phyloP scores from a whole-genome alignment of 2,888 invertebrate genomes.

The Sinopyrophorus schimmeli region DNA sequence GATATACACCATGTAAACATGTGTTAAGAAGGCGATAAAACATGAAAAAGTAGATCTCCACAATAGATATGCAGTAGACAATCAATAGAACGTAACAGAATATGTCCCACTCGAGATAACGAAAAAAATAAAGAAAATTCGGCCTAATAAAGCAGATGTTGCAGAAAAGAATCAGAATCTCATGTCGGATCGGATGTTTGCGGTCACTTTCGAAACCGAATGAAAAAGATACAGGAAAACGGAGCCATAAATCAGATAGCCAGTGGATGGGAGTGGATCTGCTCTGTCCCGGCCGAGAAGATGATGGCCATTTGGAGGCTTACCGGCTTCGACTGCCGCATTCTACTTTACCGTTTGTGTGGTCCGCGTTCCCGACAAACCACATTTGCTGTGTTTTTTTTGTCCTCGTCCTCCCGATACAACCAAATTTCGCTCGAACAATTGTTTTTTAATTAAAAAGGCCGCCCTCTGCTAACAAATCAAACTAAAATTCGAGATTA shows the following conservation, averaged over 20 bases:
- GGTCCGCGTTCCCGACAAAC: conserved; percentile 22
- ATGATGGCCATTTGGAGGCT: conserved; percentile 52
- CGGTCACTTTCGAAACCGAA: conserved; percentile 24
- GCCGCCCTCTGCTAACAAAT: too few relatives aligned
- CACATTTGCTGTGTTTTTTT: too few relatives aligned
- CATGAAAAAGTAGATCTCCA: conserved; percentile 21
- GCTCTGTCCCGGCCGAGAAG: conserved; percentile 44
- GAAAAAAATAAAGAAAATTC: neutral
- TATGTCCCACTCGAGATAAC: neutral
- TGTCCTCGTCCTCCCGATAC: too few relatives aligned
- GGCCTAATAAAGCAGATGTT: conserved; percentile 1
- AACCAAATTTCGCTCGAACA: too few relatives aligned
- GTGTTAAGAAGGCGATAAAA: conserved; percentile 25
- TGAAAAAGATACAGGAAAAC: conserved; percentile 33
- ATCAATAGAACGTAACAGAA: conserved; percentile 1
- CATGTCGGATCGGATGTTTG: conserved; percentile 13
- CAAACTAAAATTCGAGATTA: too few relatives aligned
- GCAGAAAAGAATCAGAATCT: conserved; percentile 9
- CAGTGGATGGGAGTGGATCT: conserved; percentile 46
- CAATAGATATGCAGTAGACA: neutral
- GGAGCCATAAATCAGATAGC: conserved; percentile 47
- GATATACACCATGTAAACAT: conserved; percentile 30
- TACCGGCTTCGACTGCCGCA: conserved; percentile 37
- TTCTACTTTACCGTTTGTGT: conserved; percentile 22
- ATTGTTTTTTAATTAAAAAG: too few relatives aligned